Conservation (phyloP, 2,888 invertebrate species). For the Sinelater perroti region DNA sequence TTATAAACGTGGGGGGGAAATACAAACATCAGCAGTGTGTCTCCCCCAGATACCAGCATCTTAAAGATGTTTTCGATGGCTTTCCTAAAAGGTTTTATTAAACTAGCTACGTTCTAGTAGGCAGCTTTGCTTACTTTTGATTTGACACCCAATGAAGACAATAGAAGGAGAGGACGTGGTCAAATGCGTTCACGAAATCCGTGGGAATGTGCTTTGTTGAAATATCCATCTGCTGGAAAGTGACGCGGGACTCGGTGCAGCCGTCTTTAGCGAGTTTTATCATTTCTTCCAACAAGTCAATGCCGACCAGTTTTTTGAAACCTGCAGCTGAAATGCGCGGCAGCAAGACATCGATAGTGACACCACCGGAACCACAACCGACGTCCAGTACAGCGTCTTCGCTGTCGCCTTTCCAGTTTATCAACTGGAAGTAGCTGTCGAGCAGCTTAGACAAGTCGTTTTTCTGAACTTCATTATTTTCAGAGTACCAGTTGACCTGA, state of each 20-base stretch:
- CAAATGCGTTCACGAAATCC: conserved; percentile 64
- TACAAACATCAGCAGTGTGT: conserved; percentile 73
- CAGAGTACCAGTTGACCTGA: conserved; percentile 73
- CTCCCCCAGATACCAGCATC: conserved; percentile 73
- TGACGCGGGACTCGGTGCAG: conserved; percentile 61
- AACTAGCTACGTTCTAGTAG: too few relatives aligned
- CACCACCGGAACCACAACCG: conserved; percentile 79
- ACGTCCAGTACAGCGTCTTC: conserved; percentile 70
- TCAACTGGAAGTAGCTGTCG: conserved; percentile 67
- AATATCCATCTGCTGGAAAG: conserved; percentile 69
- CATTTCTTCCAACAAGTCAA: conserved; percentile 78
- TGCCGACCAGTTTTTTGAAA: conserved; percentile 67
- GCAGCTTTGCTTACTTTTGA: conserved; percentile 74
- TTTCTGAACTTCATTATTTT: conserved; percentile 73
- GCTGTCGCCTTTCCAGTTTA: conserved; percentile 61
- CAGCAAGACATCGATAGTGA: conserved; percentile 70
- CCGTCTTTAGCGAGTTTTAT: conserved; percentile 70
- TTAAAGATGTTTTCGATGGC: conserved; percentile 73
- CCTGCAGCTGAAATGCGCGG: conserved; percentile 68
- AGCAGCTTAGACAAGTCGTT: conserved; percentile 71
- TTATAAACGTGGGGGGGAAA: conserved; percentile 75
- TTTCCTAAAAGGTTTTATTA: conserved; percentile 65
- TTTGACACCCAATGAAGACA: conserved; percentile 82
- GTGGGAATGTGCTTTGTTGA: conserved; percentile 62
- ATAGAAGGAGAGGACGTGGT: conserved; percentile 80